phyloP scores from a whole-genome alignment of 2,113 vertebrate species.

The Echinops telfairi region DNA sequence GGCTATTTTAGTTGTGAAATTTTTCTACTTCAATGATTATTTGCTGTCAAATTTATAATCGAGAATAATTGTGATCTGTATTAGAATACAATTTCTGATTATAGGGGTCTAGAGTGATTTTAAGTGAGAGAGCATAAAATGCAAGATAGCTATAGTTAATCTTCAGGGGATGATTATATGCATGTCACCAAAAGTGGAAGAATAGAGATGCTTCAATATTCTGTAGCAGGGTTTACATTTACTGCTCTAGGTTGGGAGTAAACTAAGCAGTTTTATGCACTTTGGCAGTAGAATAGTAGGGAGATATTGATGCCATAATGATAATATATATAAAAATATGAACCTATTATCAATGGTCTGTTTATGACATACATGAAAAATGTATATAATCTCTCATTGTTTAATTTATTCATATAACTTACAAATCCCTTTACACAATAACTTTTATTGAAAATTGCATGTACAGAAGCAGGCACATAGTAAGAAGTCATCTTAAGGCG shows the following conservation, averaged over 20 bases:
- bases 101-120: not conserved
- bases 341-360: not conserved
- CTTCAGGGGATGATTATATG: not conserved
- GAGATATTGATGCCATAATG: not conserved
- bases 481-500: not conserved
- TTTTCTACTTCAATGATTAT: not conserved
- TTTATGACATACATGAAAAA: not conserved
- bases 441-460: not conserved
- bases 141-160: not conserved
- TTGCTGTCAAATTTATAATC: not conserved
- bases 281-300: not conserved
- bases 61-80: not conserved
- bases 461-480: not conserved
- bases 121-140: not conserved
- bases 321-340: not conserved
- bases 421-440: not conserved
- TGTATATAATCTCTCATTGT: not conserved
- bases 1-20: not conserved
- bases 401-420: not conserved
- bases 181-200: not conserved
- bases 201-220: not conserved
- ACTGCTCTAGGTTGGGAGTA: not conserved
- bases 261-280: not conserved
- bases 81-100: not conserved
- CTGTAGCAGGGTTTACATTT: not conserved